Conservation (phyloP, 2,888 invertebrate species). For the Dryocosmus kuriphilus region DNA sequence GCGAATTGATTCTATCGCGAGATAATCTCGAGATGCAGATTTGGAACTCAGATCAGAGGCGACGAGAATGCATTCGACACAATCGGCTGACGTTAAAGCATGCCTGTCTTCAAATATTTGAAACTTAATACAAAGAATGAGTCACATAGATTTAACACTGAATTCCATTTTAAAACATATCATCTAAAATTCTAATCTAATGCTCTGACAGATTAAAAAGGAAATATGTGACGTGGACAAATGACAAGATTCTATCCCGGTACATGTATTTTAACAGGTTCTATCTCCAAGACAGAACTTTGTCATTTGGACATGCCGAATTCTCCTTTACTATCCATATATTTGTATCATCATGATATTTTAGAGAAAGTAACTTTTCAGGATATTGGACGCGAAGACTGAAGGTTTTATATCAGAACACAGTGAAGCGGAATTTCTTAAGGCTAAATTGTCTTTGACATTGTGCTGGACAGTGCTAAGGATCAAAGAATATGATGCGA, state of each 20-base stretch:
- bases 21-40: conserved; percentile 29
- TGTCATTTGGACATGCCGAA: no score
- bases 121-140: neutral
- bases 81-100: neutral
- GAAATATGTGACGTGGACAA: no score
- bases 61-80: conserved; percentile 14
- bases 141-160: no score
- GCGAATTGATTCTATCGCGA: conserved; percentile 20
- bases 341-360: neutral
- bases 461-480: conserved; percentile 30
- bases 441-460: conserved; percentile 33
- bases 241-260: no score
- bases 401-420: conserved; percentile 28
- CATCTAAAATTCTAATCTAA: no score
- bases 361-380: neutral
- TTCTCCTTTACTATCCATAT: neutral
- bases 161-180: no score
- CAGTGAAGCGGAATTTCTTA: conserved; percentile 26
- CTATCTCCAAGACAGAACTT: no score
- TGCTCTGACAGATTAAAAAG: no score
- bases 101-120: neutral
- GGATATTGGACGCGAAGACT: neutral
- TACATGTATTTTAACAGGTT: no score
- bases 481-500: conserved; percentile 36
- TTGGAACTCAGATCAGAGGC: conserved; percentile 10